phyloP scores from a whole-genome alignment of 2,888 invertebrate species.

The Rhagium mordax region DNA sequence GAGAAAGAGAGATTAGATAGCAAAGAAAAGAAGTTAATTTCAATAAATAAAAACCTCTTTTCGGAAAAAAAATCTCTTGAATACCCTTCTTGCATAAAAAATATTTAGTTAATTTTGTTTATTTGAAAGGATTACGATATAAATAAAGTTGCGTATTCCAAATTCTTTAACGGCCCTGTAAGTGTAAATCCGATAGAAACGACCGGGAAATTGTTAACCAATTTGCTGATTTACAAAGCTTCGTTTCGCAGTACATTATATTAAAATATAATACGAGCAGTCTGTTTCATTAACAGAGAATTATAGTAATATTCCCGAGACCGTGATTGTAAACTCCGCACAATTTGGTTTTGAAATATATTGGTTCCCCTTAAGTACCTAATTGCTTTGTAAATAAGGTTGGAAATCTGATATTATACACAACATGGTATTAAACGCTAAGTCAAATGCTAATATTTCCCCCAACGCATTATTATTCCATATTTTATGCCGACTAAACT shows the following conservation, averaged over 20 bases:
- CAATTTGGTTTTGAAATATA: conserved; percentile 39
- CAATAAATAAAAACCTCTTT: too few species aligned
- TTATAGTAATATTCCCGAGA: conserved; percentile 24
- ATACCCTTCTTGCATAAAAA: too few species aligned
- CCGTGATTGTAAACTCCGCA: conserved; percentile 24
- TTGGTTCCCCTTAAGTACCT: conserved; percentile 43
- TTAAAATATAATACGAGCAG: conserved; percentile 23
- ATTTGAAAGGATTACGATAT: too few species aligned
- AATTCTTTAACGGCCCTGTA: neutral
- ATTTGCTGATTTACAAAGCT: neutral
- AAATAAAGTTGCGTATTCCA: too few species aligned
- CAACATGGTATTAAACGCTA: conserved; percentile 38
- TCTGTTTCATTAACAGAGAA: conserved; percentile 26
- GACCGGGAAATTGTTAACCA: neutral
- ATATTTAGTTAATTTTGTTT: too few species aligned
- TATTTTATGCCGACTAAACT: conserved; percentile 6
- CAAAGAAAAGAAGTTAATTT: too few species aligned
- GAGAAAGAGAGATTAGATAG: too few species aligned
- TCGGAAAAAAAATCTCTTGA: too few species aligned
- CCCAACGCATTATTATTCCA: conserved; percentile 26
- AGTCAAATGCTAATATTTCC: conserved; percentile 40
- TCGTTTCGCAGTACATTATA: neutral
- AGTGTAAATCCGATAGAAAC: neutral
- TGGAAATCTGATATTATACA: conserved; percentile 41
- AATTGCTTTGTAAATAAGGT: conserved; percentile 44